A percentile compares a stretch with the other conserved stretches of the same genome.
Evolutionary conservation across 2,113 vertebrate species (phyloP).

Genomic region (Acanthisitta chloris): DNA sequence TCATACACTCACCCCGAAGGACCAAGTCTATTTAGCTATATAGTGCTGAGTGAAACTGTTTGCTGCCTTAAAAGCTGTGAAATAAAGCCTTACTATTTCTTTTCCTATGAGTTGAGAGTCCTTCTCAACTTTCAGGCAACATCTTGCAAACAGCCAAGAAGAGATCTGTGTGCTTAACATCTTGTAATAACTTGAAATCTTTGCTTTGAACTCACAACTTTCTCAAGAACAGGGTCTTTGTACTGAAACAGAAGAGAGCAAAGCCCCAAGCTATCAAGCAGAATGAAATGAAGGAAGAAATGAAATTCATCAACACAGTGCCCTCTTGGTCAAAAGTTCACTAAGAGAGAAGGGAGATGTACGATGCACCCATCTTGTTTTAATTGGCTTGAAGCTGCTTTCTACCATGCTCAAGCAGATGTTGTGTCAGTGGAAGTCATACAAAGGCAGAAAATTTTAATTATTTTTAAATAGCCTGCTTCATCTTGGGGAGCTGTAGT

Average conservation of each 20-base stretch:
- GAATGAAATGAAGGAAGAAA: slow-evolving; percentile 49
- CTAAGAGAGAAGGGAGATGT: background rate
- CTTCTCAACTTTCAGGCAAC: background rate
- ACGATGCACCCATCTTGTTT: background rate
- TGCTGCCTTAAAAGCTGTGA: background rate
- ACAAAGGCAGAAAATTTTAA: slow-evolving; percentile 55
- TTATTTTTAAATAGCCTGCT: slow-evolving; percentile 29
- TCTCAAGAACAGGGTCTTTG: slow-evolving; percentile 27
- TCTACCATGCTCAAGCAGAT: background rate
- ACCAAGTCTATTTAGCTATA: background rate
- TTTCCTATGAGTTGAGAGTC: background rate
- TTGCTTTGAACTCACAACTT: background rate
- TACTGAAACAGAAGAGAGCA: slow-evolving; percentile 43
- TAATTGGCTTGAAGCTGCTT: slow-evolving; percentile 49
- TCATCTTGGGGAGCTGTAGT: background rate
- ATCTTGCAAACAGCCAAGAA: background rate
- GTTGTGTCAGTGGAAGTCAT: slow-evolving; percentile 27
- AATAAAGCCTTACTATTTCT: background rate
- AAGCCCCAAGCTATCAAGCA: slow-evolving; percentile 29
- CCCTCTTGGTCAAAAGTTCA: slow-evolving; percentile 35
- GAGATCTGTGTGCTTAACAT: background rate
- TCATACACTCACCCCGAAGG: background rate
- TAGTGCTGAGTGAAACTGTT: background rate
- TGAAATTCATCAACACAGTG: slow-evolving; percentile 49
- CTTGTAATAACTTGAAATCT: slow-evolving; percentile 19